phyloP scores from a whole-genome alignment of 2,888 invertebrate species.

The Abrostola tripartita region DNA sequence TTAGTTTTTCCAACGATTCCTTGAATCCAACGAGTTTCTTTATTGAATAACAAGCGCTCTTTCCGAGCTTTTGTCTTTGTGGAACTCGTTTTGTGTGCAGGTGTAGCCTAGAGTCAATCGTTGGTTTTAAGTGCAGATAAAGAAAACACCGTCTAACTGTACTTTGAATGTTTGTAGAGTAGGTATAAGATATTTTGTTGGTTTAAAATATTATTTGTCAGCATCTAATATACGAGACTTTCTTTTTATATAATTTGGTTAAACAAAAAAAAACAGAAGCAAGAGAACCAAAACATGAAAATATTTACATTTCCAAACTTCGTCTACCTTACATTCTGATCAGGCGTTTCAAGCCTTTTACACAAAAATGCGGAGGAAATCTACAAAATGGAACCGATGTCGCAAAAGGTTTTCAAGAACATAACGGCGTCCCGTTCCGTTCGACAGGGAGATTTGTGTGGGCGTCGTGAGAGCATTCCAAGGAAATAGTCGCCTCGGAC shows the following conservation, averaged over 20 bases:
- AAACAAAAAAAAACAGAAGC: no score
- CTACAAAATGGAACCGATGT: conserved; percentile 65
- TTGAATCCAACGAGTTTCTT: conserved; percentile 30
- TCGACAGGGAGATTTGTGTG: conserved; percentile 74
- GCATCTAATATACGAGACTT: no score
- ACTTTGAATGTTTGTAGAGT: background rate
- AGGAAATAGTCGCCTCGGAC: conserved; percentile 36
- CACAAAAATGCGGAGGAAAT: conserved; percentile 51
- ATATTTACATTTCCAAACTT: no score
- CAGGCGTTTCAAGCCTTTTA: conserved; percentile 15
- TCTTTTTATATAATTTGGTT: no score
- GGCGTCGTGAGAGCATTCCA: conserved; percentile 64
- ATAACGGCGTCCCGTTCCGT: conserved; percentile 50
- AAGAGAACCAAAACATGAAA: no score
- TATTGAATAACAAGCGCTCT: conserved; percentile 30
- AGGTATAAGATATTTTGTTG: no score
- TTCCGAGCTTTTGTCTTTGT: conserved; percentile 9
- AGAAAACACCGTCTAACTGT: background rate
- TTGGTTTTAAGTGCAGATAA: conserved; percentile 1
- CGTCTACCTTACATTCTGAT: background rate
- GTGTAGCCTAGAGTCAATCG: background rate
- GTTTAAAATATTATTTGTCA: no score
- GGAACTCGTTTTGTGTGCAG: conserved; percentile 8
- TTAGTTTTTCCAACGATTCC: conserved; percentile 52
- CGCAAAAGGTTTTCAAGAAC: conserved; percentile 61